Evolutionary conservation across 2,113 vertebrate genomes (phyloP), one percentile per base, ranked within the genome.

Genomic region (Podiceps cristatus): DNA sequence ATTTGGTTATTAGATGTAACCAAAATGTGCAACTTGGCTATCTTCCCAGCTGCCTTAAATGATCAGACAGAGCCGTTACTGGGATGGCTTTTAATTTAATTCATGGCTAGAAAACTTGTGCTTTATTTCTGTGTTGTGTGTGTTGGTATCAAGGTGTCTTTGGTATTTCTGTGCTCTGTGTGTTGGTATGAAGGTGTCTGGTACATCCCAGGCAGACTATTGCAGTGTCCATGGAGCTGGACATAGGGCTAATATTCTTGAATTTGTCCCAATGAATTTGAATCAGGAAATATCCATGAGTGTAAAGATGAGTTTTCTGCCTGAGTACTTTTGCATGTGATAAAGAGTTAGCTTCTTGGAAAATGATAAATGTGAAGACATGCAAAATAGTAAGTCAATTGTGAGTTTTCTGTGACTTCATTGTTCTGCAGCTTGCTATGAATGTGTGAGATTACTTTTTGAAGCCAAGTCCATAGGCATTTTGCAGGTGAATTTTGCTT

Each of bases 51-150:
- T 78, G 19, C 44, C 52, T 49, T 60, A 44, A 64, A 19, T 45
- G 18, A 69, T 66, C 3, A 23, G 28, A 5, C 9, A 59, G 27
- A 66, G 24, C 27, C 0, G 0, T 60, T 33, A 25, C 13, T 22
- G 12, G 7, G 9, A 40, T 40, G 20, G 1, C 25, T 71, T 85
- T 93, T 11, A 29, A 58, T 35, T 60, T 50, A 71, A 79, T 58
- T 44, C 1, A 29, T 24, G 18, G 4, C 11, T 66, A 27, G 86
- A 75, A 82, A 5, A 1, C 3, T 53, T 58, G 9, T 5, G n/a
- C 4, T 18, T 86, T 79, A 40, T 53, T 78, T 75, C 37, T 83
- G 7, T 71, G 12, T 29, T 20, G 7, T 50, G 3, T 31, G 13
- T 55, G 33, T 74, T 81, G 35, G 7, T 81, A 50, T 35, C 37